These are phyloP conservation scores for Oncorhynchus gorbuscha DNA, from an alignment of 2,113 vertebrate genomes.

Conservation along the genomic window DNA sequence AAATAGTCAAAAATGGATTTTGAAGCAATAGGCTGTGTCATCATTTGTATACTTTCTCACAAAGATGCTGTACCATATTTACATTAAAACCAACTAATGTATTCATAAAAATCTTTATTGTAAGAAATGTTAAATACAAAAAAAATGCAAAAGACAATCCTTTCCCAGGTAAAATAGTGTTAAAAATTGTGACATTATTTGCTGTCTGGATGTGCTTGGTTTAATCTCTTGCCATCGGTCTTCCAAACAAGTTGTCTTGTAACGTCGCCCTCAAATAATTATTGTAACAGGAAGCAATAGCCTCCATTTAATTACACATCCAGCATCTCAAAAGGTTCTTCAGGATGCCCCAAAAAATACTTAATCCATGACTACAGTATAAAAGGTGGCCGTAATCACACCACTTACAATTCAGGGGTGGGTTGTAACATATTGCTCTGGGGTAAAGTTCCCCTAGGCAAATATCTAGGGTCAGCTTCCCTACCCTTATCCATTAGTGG, in stretches of 20 bases:
- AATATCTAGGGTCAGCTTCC: too few species aligned
- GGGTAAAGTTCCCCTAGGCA: too few species aligned
- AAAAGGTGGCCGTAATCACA: background rate
- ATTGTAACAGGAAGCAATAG: too few species aligned
- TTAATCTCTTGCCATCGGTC: background rate
- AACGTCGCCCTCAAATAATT: too few species aligned
- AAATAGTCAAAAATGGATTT: background rate
- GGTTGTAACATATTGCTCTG: too few species aligned
- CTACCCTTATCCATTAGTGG: too few species aligned
- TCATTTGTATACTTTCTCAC: conserved; percentile 39
- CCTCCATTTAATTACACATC: background rate
- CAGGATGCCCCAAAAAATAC: background rate
- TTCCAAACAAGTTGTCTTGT: too few species aligned
- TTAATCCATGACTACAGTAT: too few species aligned
- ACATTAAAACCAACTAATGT: conserved; percentile 34
- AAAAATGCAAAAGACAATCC: background rate
- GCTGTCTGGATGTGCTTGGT: background rate
- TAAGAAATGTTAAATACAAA: conserved; percentile 1
- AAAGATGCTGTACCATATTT: conserved; percentile 15
- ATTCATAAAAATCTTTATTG: background rate
- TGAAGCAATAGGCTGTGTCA: conserved; percentile 7
- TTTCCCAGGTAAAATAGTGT: conserved; percentile 6
- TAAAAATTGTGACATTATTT: background rate
- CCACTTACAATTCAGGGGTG: background rate
- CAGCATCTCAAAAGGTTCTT: background rate